phyloP scores from a whole-genome alignment of 1,140 invertebrate genomes.

The Chlorops oryzae region DNA sequence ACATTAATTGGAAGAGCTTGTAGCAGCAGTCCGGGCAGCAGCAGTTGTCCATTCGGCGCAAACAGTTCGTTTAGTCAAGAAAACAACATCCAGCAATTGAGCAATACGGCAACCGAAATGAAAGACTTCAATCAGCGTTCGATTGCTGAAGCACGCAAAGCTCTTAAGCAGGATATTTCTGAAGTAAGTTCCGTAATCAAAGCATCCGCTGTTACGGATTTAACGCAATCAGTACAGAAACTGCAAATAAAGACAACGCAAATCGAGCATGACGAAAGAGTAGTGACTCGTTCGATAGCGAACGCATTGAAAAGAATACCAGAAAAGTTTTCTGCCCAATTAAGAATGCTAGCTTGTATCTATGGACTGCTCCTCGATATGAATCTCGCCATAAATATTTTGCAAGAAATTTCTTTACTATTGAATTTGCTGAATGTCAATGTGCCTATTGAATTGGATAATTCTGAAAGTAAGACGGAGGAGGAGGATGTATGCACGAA shows the following conservation, averaged over 20 bases:
- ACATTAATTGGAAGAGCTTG: too few species aligned
- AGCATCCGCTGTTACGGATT: conserved; percentile 16
- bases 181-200: too few species aligned
- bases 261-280: too few species aligned
- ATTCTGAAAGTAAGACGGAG: too few species aligned
- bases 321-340: too few species aligned
- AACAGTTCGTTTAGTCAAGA: conserved; percentile 42
- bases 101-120: conserved; percentile 32
- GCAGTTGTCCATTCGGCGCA: conserved; percentile 24
- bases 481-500: too few species aligned
- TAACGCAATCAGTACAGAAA: too few species aligned
- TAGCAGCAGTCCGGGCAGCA: conserved; percentile 10
- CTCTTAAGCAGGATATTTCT: too few species aligned
- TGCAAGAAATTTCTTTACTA: conserved; percentile 35
- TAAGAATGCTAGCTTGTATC: conserved; percentile 26
- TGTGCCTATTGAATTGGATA: too few species aligned
- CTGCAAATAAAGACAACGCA: too few species aligned
- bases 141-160: conserved; percentile 31
- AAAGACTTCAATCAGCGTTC: conserved; percentile 32
- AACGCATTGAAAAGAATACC: too few species aligned
- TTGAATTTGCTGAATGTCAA: conserved; percentile 35
- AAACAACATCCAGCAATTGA: conserved; percentile 36
- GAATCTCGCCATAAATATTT: conserved; percentile 37
- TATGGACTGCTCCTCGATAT: conserved; percentile 34
- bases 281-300: too few species aligned